Conservation (phyloP, 2,888 invertebrate genomes). For the Polymixis flavicincta region DNA sequence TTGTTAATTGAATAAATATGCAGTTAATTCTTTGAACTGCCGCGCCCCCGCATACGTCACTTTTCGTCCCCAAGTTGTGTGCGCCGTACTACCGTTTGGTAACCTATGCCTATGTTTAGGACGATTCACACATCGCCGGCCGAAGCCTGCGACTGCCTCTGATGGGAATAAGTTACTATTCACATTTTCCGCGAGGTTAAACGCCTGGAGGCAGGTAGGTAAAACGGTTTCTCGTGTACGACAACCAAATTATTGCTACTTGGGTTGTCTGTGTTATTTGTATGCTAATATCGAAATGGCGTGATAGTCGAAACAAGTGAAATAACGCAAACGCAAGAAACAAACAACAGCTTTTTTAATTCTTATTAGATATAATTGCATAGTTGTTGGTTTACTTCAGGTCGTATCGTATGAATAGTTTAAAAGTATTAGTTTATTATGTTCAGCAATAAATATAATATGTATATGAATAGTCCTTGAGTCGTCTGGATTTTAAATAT, state of each 20-base stretch:
- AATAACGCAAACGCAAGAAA: constrained; percentile 4
- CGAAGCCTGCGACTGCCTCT: constrained; percentile 53
- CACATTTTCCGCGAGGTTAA: constrained; percentile 58
- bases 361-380: constrained; percentile 20
- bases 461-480: constrained; percentile 46
- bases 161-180: constrained; percentile 64
- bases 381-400: not conserved
- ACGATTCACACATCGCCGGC: constrained; percentile 62
- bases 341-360: not conserved
- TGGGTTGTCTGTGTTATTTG: constrained; percentile 48
- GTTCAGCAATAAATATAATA: constrained; percentile 14
- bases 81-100: not conserved
- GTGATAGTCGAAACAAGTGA: constrained; percentile 1
- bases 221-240: constrained; percentile 58
- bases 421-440: not conserved
- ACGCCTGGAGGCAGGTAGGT: constrained; percentile 47
- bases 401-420: not conserved
- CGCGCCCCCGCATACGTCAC: too few species aligned
- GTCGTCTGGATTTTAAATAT: constrained; percentile 58
- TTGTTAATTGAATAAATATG: not conserved
- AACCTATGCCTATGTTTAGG: constrained; percentile 1
- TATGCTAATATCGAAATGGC: constrained; percentile 50
- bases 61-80: not conserved
- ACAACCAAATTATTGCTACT: constrained; percentile 53
- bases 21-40: not conserved